Evolutionary conservation across 2,888 invertebrate genomes (phyloP).

Genomic region (Agrochola circellaris): DNA sequence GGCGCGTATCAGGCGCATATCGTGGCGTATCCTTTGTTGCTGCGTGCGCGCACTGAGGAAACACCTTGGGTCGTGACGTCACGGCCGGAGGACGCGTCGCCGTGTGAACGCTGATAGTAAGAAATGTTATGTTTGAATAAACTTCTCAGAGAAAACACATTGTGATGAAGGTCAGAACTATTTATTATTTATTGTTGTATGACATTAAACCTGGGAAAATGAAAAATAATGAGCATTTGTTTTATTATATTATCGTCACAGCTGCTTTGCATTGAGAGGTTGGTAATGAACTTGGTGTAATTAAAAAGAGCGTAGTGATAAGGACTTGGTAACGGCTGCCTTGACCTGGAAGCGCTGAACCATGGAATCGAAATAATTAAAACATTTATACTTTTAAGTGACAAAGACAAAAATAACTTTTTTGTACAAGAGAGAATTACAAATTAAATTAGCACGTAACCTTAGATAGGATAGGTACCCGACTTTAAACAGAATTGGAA

Average conservation of each 20-base stretch:
- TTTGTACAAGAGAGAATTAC: too few species aligned
- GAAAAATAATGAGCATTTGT: slow-evolving; percentile 48
- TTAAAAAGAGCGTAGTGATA: slow-evolving; percentile 36
- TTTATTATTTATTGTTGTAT: slow-evolving; percentile 54
- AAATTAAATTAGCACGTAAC: too few species aligned
- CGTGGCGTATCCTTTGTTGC: slow-evolving; percentile 75
- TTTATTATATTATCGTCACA: slow-evolving; percentile 30
- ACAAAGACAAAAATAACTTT: neutral
- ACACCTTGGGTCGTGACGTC: slow-evolving; percentile 70
- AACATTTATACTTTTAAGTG: neutral
- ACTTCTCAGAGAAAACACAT: slow-evolving; percentile 59
- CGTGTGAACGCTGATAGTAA: slow-evolving; percentile 59
- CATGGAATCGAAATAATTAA: slow-evolving; percentile 3
- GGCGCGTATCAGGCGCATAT: slow-evolving; percentile 68
- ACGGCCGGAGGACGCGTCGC: slow-evolving; percentile 58
- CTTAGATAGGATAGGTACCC: neutral
- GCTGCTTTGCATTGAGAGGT: slow-evolving; percentile 19
- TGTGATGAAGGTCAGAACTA: slow-evolving; percentile 40
- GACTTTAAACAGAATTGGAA: neutral
- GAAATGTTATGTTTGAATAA: slow-evolving; percentile 63
- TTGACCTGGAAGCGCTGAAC: slow-evolving; percentile 36
- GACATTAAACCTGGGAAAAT: slow-evolving; percentile 45
- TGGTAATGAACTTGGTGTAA: slow-evolving; percentile 55
- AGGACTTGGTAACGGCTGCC: slow-evolving; percentile 31
- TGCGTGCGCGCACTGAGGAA: slow-evolving; percentile 73